Percentiles rank a stretch among this genome's conserved stretches.
These are phyloP conservation scores for Archilochus colubris DNA, from an alignment of 2,113 vertebrate genomes.

Conservation along the genomic window DNA sequence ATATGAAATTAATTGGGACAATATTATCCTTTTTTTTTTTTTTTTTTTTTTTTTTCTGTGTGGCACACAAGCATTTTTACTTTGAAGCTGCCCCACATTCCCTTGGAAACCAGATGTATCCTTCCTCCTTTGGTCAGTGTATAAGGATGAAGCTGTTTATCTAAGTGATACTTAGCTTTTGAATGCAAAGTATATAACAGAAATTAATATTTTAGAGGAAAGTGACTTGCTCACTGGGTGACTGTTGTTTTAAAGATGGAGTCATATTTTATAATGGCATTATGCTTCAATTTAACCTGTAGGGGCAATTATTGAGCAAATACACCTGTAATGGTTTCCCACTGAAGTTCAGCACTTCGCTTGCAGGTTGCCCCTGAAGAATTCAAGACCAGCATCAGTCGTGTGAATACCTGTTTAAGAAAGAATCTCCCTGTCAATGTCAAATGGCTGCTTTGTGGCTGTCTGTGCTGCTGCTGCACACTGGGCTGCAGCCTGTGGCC, in stretches of 20 bases:
- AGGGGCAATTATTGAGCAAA: not conserved
- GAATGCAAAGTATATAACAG: not conserved
- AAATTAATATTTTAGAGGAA: not conserved
- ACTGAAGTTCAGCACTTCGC: conserved; percentile 25
- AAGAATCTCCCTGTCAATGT: conserved; percentile 97
- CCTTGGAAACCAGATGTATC: not conserved
- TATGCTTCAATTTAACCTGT: not conserved
- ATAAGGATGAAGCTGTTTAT: not conserved
- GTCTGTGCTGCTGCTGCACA: conserved; percentile 98
- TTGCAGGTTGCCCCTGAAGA: conserved; percentile 97
- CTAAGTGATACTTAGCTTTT: not conserved
- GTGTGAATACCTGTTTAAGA: conserved; percentile 92
- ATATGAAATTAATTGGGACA: not conserved
- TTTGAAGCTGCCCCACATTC: not conserved
- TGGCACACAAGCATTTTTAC: not conserved
- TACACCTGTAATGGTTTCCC: not conserved
- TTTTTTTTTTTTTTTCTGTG: not conserved
- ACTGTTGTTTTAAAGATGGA: not conserved
- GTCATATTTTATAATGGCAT: no score
- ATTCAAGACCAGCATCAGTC: conserved; percentile 95
- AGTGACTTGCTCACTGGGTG: not conserved
- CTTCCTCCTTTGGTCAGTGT: rapidly evolving
- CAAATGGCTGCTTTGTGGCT: conserved; percentile 97
- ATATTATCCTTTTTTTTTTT: not conserved
- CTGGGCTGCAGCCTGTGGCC: conserved; percentile 99